Evolutionary conservation across 2,113 vertebrate genomes (phyloP).

Genomic region (Empidonax traillii): DNA sequence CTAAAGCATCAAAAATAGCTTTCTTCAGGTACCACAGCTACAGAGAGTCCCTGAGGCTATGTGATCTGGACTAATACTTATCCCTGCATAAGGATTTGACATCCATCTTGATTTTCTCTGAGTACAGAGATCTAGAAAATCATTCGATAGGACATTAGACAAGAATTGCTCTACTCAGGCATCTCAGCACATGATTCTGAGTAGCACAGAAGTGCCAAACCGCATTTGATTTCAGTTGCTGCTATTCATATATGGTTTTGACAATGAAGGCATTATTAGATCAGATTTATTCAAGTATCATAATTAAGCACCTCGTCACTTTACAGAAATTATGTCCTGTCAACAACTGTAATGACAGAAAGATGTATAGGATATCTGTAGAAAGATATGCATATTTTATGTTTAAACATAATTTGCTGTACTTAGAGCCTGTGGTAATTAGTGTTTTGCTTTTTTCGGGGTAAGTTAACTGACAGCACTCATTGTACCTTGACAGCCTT

Average conservation of each 20-base stretch:
- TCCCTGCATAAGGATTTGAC: background rate
- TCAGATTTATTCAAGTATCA: background rate
- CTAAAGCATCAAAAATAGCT: background rate
- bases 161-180: background rate
- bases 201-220: background rate
- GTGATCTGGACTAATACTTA: background rate
- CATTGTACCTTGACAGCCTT: background rate
- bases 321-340: background rate
- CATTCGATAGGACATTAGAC: background rate
- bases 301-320: background rate
- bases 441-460: background rate
- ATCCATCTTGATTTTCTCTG: constrained; percentile 7
- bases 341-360: background rate
- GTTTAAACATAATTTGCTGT: background rate
- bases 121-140: background rate
- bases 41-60: background rate
- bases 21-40: background rate
- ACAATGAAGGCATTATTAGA: background rate
- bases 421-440: background rate
- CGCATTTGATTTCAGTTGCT: background rate
- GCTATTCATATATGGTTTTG: background rate
- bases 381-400: background rate
- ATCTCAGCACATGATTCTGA: background rate
- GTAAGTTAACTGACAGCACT: background rate
- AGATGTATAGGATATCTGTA: background rate